A percentile compares a stretch with the other conserved stretches of the same genome.
phyloP scores from a whole-genome alignment of 2,113 vertebrate species.

The Pardalotus punctatus region DNA sequence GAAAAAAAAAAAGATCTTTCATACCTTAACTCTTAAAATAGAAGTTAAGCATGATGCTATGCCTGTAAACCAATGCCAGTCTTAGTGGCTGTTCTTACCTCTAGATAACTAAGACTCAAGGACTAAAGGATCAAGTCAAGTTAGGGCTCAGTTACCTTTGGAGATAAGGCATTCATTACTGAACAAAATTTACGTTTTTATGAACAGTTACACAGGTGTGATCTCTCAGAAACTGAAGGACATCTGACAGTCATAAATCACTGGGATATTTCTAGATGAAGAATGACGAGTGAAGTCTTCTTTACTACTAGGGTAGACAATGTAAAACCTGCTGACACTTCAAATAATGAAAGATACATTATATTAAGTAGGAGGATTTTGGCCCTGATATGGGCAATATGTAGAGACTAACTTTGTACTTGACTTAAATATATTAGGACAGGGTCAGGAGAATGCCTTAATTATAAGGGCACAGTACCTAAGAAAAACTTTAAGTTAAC shows the following conservation, averaged over 20 bases:
- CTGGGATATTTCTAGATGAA: neutral
- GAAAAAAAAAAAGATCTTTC: neutral
- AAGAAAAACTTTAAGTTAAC: neutral
- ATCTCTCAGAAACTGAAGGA: neutral
- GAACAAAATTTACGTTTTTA: neutral
- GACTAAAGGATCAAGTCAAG: neutral
- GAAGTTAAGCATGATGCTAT: neutral
- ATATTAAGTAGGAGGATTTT: neutral
- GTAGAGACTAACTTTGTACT: neutral
- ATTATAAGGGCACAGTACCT: neutral
- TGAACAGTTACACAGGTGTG: neutral
- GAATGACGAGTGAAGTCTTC: neutral
- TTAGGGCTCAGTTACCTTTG: neutral
- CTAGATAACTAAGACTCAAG: slow-evolving; percentile 2
- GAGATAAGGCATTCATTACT: neutral
- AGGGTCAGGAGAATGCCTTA: neutral
- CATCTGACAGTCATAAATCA: neutral
- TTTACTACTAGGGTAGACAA: neutral
- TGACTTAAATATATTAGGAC: neutral
- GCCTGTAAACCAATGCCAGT: slow-evolving; percentile 17
- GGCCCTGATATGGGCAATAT: neutral
- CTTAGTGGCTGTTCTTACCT: neutral
- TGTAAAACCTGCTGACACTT: neutral
- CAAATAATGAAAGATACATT: neutral
- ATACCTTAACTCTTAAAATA: slow-evolving; percentile 24